Conservation (phyloP, 2,888 invertebrate species). For the Eupithecia centaureata region DNA sequence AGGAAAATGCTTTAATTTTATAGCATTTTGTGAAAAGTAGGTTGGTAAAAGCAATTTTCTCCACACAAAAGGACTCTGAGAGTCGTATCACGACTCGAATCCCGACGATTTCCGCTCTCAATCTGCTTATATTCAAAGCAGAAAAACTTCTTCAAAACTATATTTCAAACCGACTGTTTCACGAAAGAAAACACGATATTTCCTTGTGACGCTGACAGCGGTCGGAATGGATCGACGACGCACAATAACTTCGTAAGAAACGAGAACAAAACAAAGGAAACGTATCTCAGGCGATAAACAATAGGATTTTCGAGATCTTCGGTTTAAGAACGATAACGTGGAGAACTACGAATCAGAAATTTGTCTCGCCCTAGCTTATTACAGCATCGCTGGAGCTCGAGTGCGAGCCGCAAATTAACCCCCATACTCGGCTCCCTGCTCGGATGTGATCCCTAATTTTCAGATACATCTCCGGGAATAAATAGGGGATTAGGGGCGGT, state of each 20-base stretch:
- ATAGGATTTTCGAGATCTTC: conserved; percentile 25
- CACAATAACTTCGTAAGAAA: conserved; percentile 38
- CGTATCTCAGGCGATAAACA: conserved; percentile 22
- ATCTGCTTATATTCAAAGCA: conserved; percentile 43
- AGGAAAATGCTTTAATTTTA: conserved; percentile 19
- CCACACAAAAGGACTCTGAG: conserved; percentile 22
- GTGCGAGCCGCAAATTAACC: conserved; percentile 76
- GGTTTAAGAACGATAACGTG: conserved; percentile 12
- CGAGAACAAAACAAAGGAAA: conserved; percentile 33
- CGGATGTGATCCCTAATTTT: conserved; percentile 83
- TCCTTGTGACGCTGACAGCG: conserved; percentile 38
- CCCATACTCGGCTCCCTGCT: conserved; percentile 54
- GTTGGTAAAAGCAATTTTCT: conserved; percentile 27
- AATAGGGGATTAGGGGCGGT: conserved; percentile 82
- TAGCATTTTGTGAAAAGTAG: conserved; percentile 17
- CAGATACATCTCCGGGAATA: conserved; percentile 82
- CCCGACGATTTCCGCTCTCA: conserved; percentile 38
- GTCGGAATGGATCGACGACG: conserved; percentile 35
- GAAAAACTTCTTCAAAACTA: conserved; percentile 42
- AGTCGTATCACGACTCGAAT: conserved; percentile 34
- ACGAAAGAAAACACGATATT: conserved; percentile 42
- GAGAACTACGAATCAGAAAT: conserved; percentile 12
- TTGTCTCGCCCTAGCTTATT: conserved; percentile 32
- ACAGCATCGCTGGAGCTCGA: conserved; percentile 43
- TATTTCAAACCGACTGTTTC: conserved; percentile 41